Evolutionary conservation across 2,113 vertebrate genomes (phyloP).

Genomic region (Heterocephalus glaber): DNA sequence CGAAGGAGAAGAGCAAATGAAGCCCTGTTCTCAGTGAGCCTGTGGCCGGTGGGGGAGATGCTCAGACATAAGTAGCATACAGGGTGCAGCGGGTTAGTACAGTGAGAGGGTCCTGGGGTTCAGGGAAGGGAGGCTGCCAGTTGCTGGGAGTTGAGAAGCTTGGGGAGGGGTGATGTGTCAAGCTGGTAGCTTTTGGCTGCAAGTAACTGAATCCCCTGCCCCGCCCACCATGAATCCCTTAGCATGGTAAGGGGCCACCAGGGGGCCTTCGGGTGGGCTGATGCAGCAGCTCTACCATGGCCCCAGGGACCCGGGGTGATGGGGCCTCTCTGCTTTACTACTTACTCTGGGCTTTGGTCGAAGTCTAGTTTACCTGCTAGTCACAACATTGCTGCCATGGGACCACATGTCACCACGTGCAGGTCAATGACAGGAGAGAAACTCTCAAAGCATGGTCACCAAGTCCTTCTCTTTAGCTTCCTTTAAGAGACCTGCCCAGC

Average conservation of each 20-base stretch:
- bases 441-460: not conserved
- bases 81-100: not conserved
- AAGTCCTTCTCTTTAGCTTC: not conserved
- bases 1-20: not conserved
- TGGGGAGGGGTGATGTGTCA: not conserved
- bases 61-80: rapidly evolving
- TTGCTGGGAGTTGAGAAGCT: not conserved
- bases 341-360: not conserved
- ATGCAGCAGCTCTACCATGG: not conserved
- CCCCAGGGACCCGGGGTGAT: not conserved
- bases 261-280: not conserved
- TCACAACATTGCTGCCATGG: not conserved
- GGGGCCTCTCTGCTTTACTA: not conserved
- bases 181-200: not conserved
- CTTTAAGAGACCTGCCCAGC: not conserved
- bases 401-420: not conserved
- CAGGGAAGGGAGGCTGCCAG: not conserved
- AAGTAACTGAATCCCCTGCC: not conserved
- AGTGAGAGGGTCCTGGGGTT: not conserved
- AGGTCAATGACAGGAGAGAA: not conserved
- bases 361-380: not conserved
- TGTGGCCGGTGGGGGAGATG: rapidly evolving
- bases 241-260: not conserved
- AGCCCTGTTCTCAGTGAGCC: not conserved
- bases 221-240: not conserved